Base-by-base conservation (phyloP, 2,113 vertebrate species). In the Piliocolobus tephrosceles region DNA sequence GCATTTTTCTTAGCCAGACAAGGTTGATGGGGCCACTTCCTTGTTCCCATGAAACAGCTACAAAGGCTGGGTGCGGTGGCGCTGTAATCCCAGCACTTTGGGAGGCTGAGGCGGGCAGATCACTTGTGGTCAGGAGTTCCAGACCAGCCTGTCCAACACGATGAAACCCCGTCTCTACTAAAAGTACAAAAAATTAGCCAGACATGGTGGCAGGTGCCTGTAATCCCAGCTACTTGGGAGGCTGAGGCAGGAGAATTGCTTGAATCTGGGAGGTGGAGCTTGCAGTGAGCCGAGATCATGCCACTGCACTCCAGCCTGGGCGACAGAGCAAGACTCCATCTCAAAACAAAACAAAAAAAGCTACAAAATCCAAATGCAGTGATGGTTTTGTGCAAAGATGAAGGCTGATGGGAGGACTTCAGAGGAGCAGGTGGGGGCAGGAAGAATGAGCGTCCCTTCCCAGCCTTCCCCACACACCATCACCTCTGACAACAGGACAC, bases 121-220 rank as follows among this genome's bases (percentile, higher is more conserved):
- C 12, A 30, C 52, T 55, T 64, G 61, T 30, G 27, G 27, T 64
- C 61, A 64, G 12, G 27, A 64, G 61, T 13, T 64, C 5, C 2
- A 64, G 61, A 64, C 12, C 6, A 64, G 5, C 61, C 61, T 64
- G 61, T 2, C 61, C 61, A 30, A 64, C 61, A 64, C 6, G 27
- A 13, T 64, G 27, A 64, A 64, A 64, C 12, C 5, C 27, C 11
- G 2, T 64, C 27, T 64, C 61, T 64, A 30, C 61, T 30, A 2
- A 64, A 64, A 64, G 13, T 13, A 64, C 4, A 64, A 64, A 64
- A 64, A 64, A 5, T 64, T 1, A 64, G 61, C 27, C 0, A 2
- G 27, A 2, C 5, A 2, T 64, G 27, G 27, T 27, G 61, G 61
- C 13, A 0, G 2, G 11, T 6, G 12, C 61, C 12, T 64, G 61